These are phyloP conservation scores for Lophochroa leadbeateri DNA, from an alignment of 2,113 vertebrate species.

Conservation along the genomic window DNA sequence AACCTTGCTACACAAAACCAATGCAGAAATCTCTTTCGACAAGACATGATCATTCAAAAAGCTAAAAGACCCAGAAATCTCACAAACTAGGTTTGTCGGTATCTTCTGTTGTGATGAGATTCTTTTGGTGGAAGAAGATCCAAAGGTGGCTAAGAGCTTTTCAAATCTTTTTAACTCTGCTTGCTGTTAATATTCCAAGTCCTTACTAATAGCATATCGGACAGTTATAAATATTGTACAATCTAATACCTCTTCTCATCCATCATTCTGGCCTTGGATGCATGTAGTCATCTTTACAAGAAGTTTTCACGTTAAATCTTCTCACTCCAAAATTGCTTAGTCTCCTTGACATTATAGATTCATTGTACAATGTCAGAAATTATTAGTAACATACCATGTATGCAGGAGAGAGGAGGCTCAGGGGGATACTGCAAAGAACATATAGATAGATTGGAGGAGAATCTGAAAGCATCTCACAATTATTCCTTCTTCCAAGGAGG, in stretches of 20 bases:
- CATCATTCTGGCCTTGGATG: not conserved
- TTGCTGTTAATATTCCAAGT: not conserved
- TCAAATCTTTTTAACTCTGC: not conserved
- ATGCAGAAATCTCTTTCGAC: not conserved
- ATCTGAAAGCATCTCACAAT: not conserved
- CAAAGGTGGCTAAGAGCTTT: not conserved
- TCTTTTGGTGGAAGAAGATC: not conserved
- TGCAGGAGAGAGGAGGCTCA: not conserved
- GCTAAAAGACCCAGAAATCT: not conserved
- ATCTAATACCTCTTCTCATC: not conserved
- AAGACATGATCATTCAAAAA: not conserved
- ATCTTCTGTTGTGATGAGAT: not conserved
- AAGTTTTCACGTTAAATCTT: conserved; percentile 47
- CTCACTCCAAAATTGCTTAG: conserved; percentile 2
- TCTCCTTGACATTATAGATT: conserved; percentile 25
- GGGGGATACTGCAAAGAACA: not conserved
- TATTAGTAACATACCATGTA: not conserved
- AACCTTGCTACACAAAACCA: not conserved
- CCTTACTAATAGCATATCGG: not conserved
- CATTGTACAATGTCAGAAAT: conserved; percentile 14
- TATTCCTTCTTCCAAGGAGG: not conserved
- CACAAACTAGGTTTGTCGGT: not conserved
- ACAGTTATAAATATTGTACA: conserved; percentile 3
- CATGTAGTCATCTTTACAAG: conserved; percentile 19
- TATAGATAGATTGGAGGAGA: not conserved